Base-by-base conservation (phyloP, 1,140 invertebrate species). In the Trichonephila inaurata region DNA sequence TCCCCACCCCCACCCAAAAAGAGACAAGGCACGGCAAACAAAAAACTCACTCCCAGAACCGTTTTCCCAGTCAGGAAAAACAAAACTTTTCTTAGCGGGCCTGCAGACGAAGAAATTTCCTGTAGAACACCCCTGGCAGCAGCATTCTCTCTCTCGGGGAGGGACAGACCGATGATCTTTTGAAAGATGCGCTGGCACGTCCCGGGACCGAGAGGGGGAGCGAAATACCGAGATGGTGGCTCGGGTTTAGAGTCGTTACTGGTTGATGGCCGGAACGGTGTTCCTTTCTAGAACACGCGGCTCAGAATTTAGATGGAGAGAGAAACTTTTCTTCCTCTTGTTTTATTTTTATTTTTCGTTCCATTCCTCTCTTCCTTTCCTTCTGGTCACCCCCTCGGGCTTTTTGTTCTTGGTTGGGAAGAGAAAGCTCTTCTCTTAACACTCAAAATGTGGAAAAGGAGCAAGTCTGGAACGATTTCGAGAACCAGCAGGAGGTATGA, bases 221-320 rank as follows among this genome's bases (percentile, higher is more conserved):
- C 24, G 28, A 77, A 60, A 28, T 28, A 19, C 64, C 77, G 90
- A 51, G 90, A 91, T 85, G 90, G 90, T 77, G 66, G 51, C 90
- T 83, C 90, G 90, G 66, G 90, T 91, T 91, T 91, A 83, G 90
- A 91, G 90, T 91, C 90, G 90, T 91, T 91, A 91, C 90, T 77
- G 81, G 58, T 83, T 91, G 90, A 91, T 91, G 90, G 90, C 24
- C n/a, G 24, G 90, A 91, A 91, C 90, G 90, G n/a, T 91, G 90
- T 91, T 91, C 72, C 61, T 83, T 82, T 51, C 77, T 44, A 77
- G 69, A 81, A 83, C 90, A 91, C 72, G 81, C 90, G 77, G 90
- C 90, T 91, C 90, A 91, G n/a, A 91, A 91, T 91, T 91, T 91
- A 91, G 90, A 91, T 91, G 66, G 90, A 91, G 90, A 91, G 81